Conservation (phyloP, 1,140 invertebrate species). For the Rhynchophorus ferrugineus region DNA sequence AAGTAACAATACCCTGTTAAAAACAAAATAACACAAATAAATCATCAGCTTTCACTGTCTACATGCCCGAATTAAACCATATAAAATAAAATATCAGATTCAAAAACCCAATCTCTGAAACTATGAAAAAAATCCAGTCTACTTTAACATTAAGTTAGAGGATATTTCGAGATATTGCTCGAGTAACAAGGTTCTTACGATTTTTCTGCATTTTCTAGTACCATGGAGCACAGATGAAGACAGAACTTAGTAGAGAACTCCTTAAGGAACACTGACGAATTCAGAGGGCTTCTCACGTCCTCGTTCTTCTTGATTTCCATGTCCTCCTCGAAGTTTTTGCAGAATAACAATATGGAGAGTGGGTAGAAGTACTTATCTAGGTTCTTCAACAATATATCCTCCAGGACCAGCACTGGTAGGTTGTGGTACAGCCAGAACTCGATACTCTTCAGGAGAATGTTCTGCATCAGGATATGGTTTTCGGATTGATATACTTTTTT, state of each 20-base stretch:
- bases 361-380: slow-evolving; percentile 45
- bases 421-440: slow-evolving; percentile 43
- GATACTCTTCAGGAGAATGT: slow-evolving; percentile 40
- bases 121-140: too few species aligned
- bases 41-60: too few species aligned
- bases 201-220: slow-evolving; percentile 38
- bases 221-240: slow-evolving; percentile 40
- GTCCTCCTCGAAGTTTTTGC: slow-evolving; percentile 40
- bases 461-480: slow-evolving; percentile 41
- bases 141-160: too few species aligned
- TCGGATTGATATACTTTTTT: slow-evolving; percentile 36
- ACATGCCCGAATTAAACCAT: too few species aligned
- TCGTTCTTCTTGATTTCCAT: slow-evolving; percentile 31
- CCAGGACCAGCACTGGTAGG: slow-evolving; percentile 40
- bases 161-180: too few species aligned
- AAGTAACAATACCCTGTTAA: too few species aligned
- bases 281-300: slow-evolving; percentile 17
- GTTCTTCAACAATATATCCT: slow-evolving; percentile 42
- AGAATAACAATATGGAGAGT: slow-evolving; percentile 42
- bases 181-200: background rate
- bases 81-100: too few species aligned
- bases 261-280: slow-evolving; percentile 38
- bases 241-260: slow-evolving; percentile 42
- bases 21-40: too few species aligned
- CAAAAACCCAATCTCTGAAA: background rate